Evolutionary conservation across 2,797 vertebrate species (phyloP), one percentile per base, ranked within the genome.

Genomic region (Jordanella pulchra): DNA sequence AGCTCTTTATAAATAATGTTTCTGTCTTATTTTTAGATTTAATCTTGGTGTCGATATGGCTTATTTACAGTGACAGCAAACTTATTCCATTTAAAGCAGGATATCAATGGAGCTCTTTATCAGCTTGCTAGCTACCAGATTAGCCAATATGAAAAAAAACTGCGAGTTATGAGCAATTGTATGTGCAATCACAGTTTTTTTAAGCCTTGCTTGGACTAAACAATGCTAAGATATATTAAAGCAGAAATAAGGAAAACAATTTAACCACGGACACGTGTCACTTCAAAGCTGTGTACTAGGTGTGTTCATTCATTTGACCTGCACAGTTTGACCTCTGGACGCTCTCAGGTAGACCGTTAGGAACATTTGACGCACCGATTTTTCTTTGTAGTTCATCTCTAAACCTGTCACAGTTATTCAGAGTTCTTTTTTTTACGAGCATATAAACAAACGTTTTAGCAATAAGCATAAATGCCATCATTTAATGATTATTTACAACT

Each of bases 271-370:
- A 42, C 17, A 44, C n/a, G 10, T 54, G 50, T 13, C 35, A 42
- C 53, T 17, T 55, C 15, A 68, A 25, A 54, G 50, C 14, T 44
- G 51, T 25, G 9, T 30, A 23, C 13, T 71, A 80, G 68, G 65
- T 82, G 54, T 86, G 70, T 56, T 78, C 72, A 55, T 69, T 18
- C 28, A 54, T 11, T 70, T 85, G 42, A 72, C 73, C 60, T 74
- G 48, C 67, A 67, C 45, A 27, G 25, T 78, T 79, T 91, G 89
- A 92, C 91, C 89, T 87, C 72, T 45, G 70, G 66, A 71, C 89
- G 87, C 61, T 89, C 84, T 89, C 78, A 58, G 63, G 67, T 30
- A 28, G 65, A 21, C 10, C 14, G 11, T 23, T 1, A 18, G n/a
- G 45, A 28, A 28, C 32, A 42, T 45, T 54, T 44, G 28, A 32